Evolutionary conservation across 1,140 invertebrate species (phyloP), one percentile per base, ranked within the genome.

Genomic region (Ceratosolen fusciceps): DNA sequence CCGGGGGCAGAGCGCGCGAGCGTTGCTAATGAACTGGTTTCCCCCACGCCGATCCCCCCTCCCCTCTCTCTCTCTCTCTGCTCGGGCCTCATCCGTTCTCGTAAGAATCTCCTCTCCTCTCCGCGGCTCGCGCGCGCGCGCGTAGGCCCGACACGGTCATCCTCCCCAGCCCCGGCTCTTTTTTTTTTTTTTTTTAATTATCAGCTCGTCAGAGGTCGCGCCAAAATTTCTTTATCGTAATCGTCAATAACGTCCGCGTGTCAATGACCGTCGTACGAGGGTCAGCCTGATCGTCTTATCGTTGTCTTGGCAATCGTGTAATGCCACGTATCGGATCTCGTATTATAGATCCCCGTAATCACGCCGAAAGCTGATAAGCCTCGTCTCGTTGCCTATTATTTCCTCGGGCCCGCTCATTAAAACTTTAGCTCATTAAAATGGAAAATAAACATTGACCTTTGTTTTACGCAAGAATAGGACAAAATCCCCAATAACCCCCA

Each of bases 21-120:
- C 86, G 84, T 87, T 86, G 87, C 87, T 88, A 88, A 88, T 88
- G 87, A 88, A 88, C 87, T 87, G 85, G 87, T 87, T 84, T 85
- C 81, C 81, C 82, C 78, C 85, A 75, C 73, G 24, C 19, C 37
- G 26, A 26, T 3, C 29, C 16, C 12, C 24, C 0, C 26, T 21
- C 43, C 74, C 67, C 74, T 72, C 79, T 74, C 8, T 8, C 14
- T 37, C 14, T 21, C 29, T 2, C 80, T 81, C 62, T 4, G 56
- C 16, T 54, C 43, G n/a, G 9, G 1, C 37, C 31, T 31, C 60
- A 21, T n/a, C 16, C 14, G 19, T 65, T 16, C 37, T 21, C 47
- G 67, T 26, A 26, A 68, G 29, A 68, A 34, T 72, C 47, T 49
- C 34, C 68, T 19, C 68, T 37, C 14, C n/a, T 68, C 37, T 47